These are phyloP conservation scores for Rhingia rostrata DNA, from an alignment of 2,888 invertebrate species.

Conservation along the genomic window DNA sequence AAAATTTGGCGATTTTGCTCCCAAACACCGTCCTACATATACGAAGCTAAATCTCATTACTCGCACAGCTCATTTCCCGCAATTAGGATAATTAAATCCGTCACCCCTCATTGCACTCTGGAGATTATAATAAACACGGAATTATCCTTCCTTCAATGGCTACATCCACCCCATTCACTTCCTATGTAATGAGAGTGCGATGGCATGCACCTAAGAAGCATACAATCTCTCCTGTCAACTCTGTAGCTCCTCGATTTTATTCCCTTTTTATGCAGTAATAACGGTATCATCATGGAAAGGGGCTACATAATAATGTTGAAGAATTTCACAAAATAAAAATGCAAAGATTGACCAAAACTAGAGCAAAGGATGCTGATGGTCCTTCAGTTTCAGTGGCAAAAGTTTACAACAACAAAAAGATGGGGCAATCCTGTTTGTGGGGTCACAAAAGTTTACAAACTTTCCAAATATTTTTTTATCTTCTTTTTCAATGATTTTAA, in stretches of 20 bases:
- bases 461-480: conserved; percentile 2
- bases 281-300: neutral
- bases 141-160: conserved; percentile 7
- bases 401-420: conserved; percentile 5
- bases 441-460: conserved; percentile 14
- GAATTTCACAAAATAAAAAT: neutral
- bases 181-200: neutral
- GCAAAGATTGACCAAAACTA: conserved; percentile 10
- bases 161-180: conserved; percentile 7
- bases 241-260: neutral
- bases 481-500: conserved; percentile 11
- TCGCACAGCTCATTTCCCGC: neutral
- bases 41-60: neutral
- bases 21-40: neutral
- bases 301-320: conserved; percentile 1
- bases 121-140: conserved; percentile 32
- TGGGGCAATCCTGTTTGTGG: neutral
- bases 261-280: conserved; percentile 2
- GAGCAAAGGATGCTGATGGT: conserved; percentile 34
- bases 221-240: conserved; percentile 16
- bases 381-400: conserved; percentile 31
- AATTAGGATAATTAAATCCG: neutral
- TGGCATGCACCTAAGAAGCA: neutral
- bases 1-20: neutral
- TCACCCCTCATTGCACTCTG: conserved; percentile 11